A percentile compares a stretch with the other conserved stretches of the same genome.
These are phyloP conservation scores for Caenorhabditis virilis DNA, from an alignment of 2,888 invertebrate genomes.

Conservation along the genomic window DNA sequence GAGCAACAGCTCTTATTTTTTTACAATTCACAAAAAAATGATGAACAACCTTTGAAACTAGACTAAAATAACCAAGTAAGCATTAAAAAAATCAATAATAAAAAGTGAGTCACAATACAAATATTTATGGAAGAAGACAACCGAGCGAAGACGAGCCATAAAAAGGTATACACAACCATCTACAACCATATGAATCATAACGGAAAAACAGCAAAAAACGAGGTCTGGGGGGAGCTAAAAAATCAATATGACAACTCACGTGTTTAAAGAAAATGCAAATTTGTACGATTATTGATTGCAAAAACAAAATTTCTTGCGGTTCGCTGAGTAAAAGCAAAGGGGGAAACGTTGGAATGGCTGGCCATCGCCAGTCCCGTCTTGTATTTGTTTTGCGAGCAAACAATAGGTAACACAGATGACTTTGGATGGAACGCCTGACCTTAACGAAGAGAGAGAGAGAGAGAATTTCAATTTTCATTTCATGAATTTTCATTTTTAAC, in stretches of 20 bases:
- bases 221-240: slow-evolving; percentile 1
- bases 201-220: slow-evolving; percentile 1
- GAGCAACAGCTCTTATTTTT: neutral
- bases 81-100: neutral
- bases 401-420: slow-evolving; percentile 34
- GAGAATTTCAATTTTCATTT: too few species aligned
- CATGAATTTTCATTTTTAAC: too few species aligned
- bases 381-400: slow-evolving; percentile 29
- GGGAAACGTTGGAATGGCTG: slow-evolving; percentile 8
- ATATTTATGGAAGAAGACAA: neutral
- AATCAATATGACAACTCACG: slow-evolving; percentile 5
- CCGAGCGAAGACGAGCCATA: neutral
- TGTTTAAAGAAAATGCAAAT: neutral
- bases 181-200: neutral
- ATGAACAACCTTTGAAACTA: neutral
- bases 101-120: too few species aligned
- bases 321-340: slow-evolving; percentile 10
- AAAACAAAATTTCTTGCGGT: slow-evolving; percentile 1
- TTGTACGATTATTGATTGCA: slow-evolving; percentile 34
- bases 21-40: neutral
- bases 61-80: neutral
- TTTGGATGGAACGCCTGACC: too few species aligned
- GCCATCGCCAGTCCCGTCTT: slow-evolving; percentile 10
- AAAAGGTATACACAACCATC: neutral
- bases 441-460: too few species aligned